A percentile compares a stretch with the other conserved stretches of the same genome.
These are phyloP conservation scores for Microcaecilia unicolor DNA, from an alignment of 2,797 vertebrate genomes.

Conservation along the genomic window DNA sequence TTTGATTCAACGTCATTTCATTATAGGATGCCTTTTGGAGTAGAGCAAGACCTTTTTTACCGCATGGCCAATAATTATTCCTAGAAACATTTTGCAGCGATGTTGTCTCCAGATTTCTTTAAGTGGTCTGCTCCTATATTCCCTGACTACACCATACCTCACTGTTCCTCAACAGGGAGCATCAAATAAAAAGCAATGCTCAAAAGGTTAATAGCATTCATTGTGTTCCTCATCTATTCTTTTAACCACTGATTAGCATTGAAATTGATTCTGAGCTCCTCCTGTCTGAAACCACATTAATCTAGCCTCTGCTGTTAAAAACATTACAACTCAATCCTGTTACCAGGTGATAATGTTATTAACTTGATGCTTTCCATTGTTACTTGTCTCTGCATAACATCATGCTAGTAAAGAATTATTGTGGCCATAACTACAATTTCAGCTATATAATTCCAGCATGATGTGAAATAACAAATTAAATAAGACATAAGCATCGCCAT, in stretches of 20 bases:
- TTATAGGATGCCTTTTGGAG: too few relatives aligned
- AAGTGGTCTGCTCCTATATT: neutral
- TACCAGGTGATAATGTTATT: slow-evolving; percentile 40
- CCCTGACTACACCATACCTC: slow-evolving; percentile 13
- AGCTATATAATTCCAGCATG: neutral
- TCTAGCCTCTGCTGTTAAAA: slow-evolving; percentile 44
- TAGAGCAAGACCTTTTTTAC: neutral
- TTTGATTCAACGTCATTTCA: too few relatives aligned
- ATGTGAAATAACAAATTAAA: slow-evolving; percentile 5
- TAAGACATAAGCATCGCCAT: too few relatives aligned
- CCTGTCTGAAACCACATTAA: slow-evolving; percentile 43
- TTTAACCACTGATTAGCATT: slow-evolving; percentile 51
- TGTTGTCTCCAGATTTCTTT: neutral
- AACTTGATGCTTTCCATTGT: slow-evolving; percentile 33
- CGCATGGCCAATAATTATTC: neutral
- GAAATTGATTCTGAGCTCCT: slow-evolving; percentile 51
- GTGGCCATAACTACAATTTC: slow-evolving; percentile 6
- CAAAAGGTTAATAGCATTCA: slow-evolving; percentile 43
- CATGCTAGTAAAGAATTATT: slow-evolving; percentile 8
- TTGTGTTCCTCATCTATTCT: slow-evolving; percentile 42
- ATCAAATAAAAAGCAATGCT: slow-evolving; percentile 15
- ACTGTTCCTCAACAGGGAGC: slow-evolving; percentile 24
- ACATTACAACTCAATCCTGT: slow-evolving; percentile 37
- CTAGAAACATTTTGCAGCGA: neutral
- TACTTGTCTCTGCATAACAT: slow-evolving; percentile 15